Conservation (phyloP, 1,140 invertebrate species). For the Drosophila repletoides region DNA sequence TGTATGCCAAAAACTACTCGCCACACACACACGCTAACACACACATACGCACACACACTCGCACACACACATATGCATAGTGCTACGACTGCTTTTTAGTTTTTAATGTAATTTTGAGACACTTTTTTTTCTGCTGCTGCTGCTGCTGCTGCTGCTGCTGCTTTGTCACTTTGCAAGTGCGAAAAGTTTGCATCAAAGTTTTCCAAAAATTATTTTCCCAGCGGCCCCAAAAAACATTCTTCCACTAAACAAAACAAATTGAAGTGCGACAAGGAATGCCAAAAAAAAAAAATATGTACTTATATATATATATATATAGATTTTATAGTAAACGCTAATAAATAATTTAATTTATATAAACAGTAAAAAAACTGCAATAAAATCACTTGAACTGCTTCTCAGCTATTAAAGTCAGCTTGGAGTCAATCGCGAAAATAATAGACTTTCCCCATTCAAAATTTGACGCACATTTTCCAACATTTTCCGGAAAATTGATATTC, state of each 20-base stretch:
- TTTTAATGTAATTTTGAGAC: slow-evolving; percentile 73
- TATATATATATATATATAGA: background rate
- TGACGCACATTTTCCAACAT: too few species aligned
- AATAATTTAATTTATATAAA: background rate
- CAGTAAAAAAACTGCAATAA: too few species aligned
- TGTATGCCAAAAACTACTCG: slow-evolving; percentile 68
- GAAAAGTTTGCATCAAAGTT: slow-evolving; percentile 40
- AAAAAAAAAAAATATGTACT: background rate
- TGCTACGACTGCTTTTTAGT: slow-evolving; percentile 59
- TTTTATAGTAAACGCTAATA: background rate
- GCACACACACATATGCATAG: slow-evolving; percentile 11
- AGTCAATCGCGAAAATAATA: too few species aligned
- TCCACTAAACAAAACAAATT: slow-evolving; percentile 8
- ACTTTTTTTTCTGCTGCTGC: too few species aligned
- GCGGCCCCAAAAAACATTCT: background rate
- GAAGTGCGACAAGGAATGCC: background rate
- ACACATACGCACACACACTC: slow-evolving; percentile 28
- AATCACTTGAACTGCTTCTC: too few species aligned
- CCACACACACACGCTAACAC: slow-evolving; percentile 21
- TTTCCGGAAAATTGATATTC: too few species aligned
- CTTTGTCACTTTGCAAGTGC: slow-evolving; percentile 59
- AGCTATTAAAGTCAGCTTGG: too few species aligned
- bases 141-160: too few species aligned
- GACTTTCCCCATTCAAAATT: too few species aligned
- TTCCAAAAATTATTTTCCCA: slow-evolving; percentile 19